phyloP scores from a whole-genome alignment of 2,888 invertebrate genomes.

The Troglohyphantes excavatus region DNA sequence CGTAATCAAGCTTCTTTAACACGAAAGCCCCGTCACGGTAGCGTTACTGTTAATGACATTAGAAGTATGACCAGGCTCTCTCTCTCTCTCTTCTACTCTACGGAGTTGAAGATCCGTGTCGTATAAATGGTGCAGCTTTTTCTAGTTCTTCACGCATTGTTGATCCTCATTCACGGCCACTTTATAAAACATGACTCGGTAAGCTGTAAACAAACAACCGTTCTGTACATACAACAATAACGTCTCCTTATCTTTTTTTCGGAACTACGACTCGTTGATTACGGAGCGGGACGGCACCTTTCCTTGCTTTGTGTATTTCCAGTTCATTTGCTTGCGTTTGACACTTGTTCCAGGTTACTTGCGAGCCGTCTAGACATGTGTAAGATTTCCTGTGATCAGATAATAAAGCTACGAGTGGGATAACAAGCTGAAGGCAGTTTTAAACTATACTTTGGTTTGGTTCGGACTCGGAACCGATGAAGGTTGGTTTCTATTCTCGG shows the following conservation, averaged over 20 bases:
- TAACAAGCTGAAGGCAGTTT: no score
- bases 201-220: slow-evolving; percentile 28
- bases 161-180: slow-evolving; percentile 11
- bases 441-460: no score
- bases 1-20: not conserved
- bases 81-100: no score
- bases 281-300: slow-evolving; percentile 1
- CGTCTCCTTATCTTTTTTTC: not conserved
- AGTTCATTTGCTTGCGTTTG: slow-evolving; percentile 25
- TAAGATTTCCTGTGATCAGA: no score
- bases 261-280: slow-evolving; percentile 43
- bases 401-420: no score
- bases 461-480: no score
- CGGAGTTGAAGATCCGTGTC: slow-evolving; percentile 8
- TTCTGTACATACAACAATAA: slow-evolving; percentile 1
- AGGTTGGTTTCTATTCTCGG: no score
- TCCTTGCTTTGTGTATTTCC: slow-evolving; percentile 10
- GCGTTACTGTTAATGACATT: slow-evolving; percentile 16
- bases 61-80: not conserved
- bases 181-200: slow-evolving; percentile 19
- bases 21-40: not conserved
- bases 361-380: no score
- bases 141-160: slow-evolving; percentile 20
- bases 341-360: not conserved
- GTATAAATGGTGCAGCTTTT: slow-evolving; percentile 12